phyloP scores from a whole-genome alignment of 2,888 invertebrate species.

The Mongoloraphidia duomilia region DNA sequence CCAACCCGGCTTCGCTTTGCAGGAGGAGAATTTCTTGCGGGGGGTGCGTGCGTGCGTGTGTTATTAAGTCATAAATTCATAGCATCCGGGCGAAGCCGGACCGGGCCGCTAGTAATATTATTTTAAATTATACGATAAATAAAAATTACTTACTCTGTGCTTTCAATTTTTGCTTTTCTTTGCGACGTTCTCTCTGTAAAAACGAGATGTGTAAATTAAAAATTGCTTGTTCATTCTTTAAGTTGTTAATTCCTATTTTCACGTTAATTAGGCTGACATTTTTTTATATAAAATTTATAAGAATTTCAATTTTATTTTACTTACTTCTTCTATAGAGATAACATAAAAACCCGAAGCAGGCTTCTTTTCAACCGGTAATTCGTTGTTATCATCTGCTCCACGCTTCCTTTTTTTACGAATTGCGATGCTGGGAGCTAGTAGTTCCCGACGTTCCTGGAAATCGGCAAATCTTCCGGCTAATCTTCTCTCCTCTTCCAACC shows the following conservation, averaged over 20 bases:
- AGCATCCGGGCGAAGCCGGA: no score
- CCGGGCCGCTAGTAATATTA: slow-evolving; percentile 91
- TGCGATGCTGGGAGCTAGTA: slow-evolving; percentile 91
- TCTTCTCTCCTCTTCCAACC: slow-evolving; percentile 94
- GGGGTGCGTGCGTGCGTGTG: no score
- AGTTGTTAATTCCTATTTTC: no score
- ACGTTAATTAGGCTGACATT: no score
- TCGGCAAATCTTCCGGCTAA: slow-evolving; percentile 94
- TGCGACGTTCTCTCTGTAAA: slow-evolving; percentile 68
- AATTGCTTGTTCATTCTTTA: neutral
- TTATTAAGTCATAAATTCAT: no score
- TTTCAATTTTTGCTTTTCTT: slow-evolving; percentile 91
- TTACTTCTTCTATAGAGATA: slow-evolving; percentile 75
- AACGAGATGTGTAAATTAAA: slow-evolving; percentile 11
- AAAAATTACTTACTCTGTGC: slow-evolving; percentile 91
- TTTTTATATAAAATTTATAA: no score
- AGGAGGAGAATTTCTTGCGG: no score
- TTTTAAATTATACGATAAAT: slow-evolving; percentile 79
- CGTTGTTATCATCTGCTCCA: slow-evolving; percentile 92
- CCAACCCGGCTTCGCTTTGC: no score
- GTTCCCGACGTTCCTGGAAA: slow-evolving; percentile 91
- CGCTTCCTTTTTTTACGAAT: slow-evolving; percentile 57
- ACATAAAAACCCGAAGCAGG: slow-evolving; percentile 92
- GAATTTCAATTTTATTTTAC: no score
- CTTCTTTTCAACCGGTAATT: slow-evolving; percentile 93